phyloP scores from a whole-genome alignment of 2,888 invertebrate genomes.

The Lasioglossum morio region DNA sequence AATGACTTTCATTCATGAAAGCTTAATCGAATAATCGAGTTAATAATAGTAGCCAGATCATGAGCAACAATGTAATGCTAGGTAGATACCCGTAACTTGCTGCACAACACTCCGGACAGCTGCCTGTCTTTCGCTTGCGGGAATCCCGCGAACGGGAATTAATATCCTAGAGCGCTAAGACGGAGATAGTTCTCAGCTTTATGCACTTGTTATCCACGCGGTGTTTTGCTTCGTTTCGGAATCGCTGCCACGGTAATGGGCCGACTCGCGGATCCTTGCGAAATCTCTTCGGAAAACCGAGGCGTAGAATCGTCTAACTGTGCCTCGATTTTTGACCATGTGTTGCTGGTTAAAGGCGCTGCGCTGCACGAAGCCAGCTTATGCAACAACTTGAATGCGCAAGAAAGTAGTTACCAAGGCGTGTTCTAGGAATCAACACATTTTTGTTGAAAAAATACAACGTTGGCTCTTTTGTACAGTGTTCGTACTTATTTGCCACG shows the following conservation, averaged over 20 bases:
- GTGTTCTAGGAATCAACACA: not conserved
- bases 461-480: not conserved
- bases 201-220: conserved; percentile 46
- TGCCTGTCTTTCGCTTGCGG: conserved; percentile 4
- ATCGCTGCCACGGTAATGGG: conserved; percentile 42
- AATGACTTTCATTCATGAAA: not conserved
- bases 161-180: conserved; percentile 37
- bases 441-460: not conserved
- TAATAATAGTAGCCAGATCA: not conserved
- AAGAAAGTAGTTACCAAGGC: not conserved
- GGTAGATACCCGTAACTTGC: not conserved
- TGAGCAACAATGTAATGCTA: not conserved
- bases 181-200: conserved; percentile 35
- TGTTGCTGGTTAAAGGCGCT: not conserved
- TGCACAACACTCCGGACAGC: not conserved
- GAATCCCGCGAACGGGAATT: conserved; percentile 55
- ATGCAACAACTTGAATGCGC: not conserved
- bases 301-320: conserved; percentile 45
- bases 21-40: not conserved
- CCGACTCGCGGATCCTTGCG: conserved; percentile 40
- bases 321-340: conserved; percentile 17
- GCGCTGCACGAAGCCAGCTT: not conserved
- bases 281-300: conserved; percentile 25
- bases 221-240: conserved; percentile 45
- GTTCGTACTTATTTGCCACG: not conserved